Percentiles rank a stretch among this genome's conserved stretches.
phyloP scores from a whole-genome alignment of 2,797 vertebrate species.

The Cynodonichthys magdalenae region DNA sequence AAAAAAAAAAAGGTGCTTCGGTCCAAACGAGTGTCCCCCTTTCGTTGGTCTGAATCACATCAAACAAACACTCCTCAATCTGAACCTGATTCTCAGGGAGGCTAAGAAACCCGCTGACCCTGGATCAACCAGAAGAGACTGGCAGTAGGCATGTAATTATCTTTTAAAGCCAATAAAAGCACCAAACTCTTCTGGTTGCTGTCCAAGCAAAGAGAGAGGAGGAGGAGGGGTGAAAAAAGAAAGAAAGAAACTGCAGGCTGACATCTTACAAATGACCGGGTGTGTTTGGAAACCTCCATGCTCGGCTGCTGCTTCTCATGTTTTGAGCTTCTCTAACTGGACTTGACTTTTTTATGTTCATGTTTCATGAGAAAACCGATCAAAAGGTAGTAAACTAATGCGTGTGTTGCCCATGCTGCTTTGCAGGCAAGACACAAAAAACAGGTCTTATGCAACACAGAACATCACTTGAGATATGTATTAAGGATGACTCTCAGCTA shows the following conservation, averaged over 20 bases:
- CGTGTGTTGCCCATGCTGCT: slow-evolving; percentile 12
- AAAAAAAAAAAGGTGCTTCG: background rate
- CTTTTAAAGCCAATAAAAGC: slow-evolving; percentile 75
- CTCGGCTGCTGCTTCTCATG: slow-evolving; percentile 52
- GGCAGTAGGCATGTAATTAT: slow-evolving; percentile 62
- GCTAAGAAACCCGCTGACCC: slow-evolving; percentile 57
- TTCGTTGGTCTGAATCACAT: slow-evolving; percentile 25
- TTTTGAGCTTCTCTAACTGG: slow-evolving; percentile 56
- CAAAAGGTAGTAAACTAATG: slow-evolving; percentile 10
- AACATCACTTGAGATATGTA: too few species aligned
- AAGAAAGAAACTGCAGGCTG: slow-evolving; percentile 34
- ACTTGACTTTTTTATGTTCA: slow-evolving; percentile 50
- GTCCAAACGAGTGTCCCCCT: slow-evolving; percentile 13
- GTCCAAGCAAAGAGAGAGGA: slow-evolving; percentile 38
- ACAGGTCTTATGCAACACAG: background rate
- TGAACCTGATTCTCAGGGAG: slow-evolving; percentile 24
- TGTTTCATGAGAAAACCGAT: slow-evolving; percentile 21
- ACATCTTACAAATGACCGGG: slow-evolving; percentile 57
- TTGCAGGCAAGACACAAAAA: slow-evolving; percentile 15
- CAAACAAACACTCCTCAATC: slow-evolving; percentile 11
- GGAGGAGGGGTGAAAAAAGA: too few species aligned
- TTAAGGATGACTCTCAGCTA: too few species aligned
- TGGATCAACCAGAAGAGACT: slow-evolving; percentile 40
- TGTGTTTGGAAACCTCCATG: slow-evolving; percentile 60
- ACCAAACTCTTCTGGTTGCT: slow-evolving; percentile 43